Base-by-base conservation (phyloP, 2,113 vertebrate species). In the Pygoscelis adeliae region DNA sequence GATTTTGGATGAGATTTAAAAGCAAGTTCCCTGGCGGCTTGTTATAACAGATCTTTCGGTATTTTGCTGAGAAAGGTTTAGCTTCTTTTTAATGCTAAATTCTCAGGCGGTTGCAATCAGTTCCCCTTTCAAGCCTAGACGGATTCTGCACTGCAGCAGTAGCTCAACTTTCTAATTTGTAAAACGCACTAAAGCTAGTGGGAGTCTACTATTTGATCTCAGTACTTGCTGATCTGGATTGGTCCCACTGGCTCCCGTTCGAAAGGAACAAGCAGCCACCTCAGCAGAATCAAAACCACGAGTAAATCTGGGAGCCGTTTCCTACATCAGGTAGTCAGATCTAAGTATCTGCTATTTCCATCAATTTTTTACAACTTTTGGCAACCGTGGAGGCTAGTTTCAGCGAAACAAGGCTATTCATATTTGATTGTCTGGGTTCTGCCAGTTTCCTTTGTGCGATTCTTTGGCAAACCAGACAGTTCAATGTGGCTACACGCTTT, bases 31-130 rank as follows among this genome's bases (percentile, higher is more conserved):
- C 42, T n/a, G 22, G n/a, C 3, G 2, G 50, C 13, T 56, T 56
- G 4, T 80, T 73, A 4, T 5, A 63, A 49, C 11, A 72, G 19
- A 77, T 23, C 67, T 61, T 53, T n/a, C 0, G 1, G 13, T 65
- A 62, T 80, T 86, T 95, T 96, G 89, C 90, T 93, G 93, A 83
- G 90, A 90, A 72, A 83, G 30, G 46, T 95, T 89, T 88, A 59
- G 44, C 73, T 84, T 66, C 38, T 50, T 95, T 83, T 78, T 91
- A 36, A 86, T 88, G 79, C 62, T 77, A 80, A 93, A 70, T 89
- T 92, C 46, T 80, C 63, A 72, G 34, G 49, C 52, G 4, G 40
- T 40, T 90, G 71, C 66, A 77, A 65, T 88, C 62, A 69, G 88
- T 53, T 81, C 46, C 59, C 58, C 46, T 85, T 93, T 96, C 86